Conservation (phyloP, 2,888 invertebrate genomes). For the Pandemis heparana region DNA sequence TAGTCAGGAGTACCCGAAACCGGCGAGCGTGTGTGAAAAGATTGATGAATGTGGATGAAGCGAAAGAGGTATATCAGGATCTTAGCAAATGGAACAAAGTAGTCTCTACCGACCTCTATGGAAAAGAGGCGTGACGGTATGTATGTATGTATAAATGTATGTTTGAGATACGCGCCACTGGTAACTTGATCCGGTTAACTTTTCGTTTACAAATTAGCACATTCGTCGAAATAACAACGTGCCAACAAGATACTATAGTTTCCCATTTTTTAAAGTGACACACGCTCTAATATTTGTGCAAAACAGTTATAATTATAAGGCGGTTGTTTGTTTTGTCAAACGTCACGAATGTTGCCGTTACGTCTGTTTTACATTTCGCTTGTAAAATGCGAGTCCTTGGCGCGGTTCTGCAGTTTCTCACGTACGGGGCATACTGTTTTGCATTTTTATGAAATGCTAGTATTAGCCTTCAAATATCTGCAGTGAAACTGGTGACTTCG, state of each 20-base stretch:
- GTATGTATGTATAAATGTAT: too few relatives aligned
- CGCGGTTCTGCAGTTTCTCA: background rate
- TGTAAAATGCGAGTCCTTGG: background rate
- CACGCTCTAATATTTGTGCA: background rate
- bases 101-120: too few relatives aligned
- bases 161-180: too few relatives aligned
- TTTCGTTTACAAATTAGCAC: background rate
- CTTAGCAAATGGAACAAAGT: too few relatives aligned
- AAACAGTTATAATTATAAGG: background rate
- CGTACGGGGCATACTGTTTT: background rate
- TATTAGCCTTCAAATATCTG: background rate
- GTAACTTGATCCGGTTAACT: background rate
- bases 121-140: too few relatives aligned
- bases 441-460: background rate
- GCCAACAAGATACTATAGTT: background rate
- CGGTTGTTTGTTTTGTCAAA: slow-evolving; percentile 5
- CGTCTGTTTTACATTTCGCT: background rate
- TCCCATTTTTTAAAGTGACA: background rate
- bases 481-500: background rate
- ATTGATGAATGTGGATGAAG: too few relatives aligned
- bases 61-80: too few relatives aligned
- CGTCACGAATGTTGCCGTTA: slow-evolving; percentile 4
- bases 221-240: background rate
- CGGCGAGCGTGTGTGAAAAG: too few relatives aligned
- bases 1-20: too few relatives aligned